Base-by-base conservation (phyloP, 2,888 invertebrate species). In the Idaea aversata region DNA sequence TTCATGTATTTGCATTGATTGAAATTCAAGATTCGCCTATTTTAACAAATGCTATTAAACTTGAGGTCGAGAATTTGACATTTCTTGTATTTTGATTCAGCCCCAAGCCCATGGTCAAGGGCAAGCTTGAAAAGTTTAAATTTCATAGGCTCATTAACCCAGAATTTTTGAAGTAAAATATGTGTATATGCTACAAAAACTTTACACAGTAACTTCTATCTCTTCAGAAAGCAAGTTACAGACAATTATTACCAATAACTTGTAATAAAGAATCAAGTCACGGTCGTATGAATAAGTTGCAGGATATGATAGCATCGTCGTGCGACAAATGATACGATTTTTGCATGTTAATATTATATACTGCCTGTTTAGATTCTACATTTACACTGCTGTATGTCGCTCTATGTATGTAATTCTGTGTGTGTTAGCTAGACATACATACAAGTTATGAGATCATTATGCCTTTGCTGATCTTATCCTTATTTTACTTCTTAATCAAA, bases 231-330 rank as follows among this genome's bases (percentile, higher is more conserved):
- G 47, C 13, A 7, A 47, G 47, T 4, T 13, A 10, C 47, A 4
- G 47, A 13, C 13, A 5, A 47, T 47, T 13, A 47, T 47, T 47
- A 13, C 47, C 47, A 47, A 47, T 47, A 47, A 6, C 0, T 7
- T 47, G 47, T 47, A 2, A 6, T 47, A 47, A 47, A 47, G 47
- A 47, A 4, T 16, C 59, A 7, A 13, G 34, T 59, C 59, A 59
- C 59, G 59, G 34, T 13, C 59, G 34, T 59, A 58, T 65, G 66
- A 67, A 64, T 69, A 67, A 67, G 65, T 67, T 70, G 63, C 69
- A 70, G 67, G 69, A 67, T 67, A 66, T 66, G 64, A 63, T 61
- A 61, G 64, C 47, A 61, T 61, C 59, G 61, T 61, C 25, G 47
- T 47, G 47, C 47, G 10, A 10, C 5, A 7, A 47, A 47, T 47